A percentile compares a stretch with the other conserved stretches of the same genome.
phyloP scores from a whole-genome alignment of 2,113 vertebrate species.

The Chloebia gouldiae region DNA sequence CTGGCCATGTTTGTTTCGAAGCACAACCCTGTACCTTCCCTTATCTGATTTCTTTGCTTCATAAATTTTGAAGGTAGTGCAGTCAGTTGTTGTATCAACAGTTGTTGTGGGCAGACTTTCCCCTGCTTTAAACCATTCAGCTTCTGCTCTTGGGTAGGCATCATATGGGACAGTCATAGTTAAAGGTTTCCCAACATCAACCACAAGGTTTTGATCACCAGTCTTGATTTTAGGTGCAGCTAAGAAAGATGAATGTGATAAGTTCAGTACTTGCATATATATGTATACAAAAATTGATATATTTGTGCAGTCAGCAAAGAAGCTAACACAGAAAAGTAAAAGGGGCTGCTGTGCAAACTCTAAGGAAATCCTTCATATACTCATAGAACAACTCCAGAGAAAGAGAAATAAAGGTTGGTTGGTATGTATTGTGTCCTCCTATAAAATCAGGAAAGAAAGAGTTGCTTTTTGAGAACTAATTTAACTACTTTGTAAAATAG shows the following conservation, averaged over 20 bases:
- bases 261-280: neutral
- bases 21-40: conserved; percentile 87
- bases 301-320: neutral
- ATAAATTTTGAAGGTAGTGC: conserved; percentile 86
- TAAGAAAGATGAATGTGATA: conserved; percentile 53
- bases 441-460: neutral
- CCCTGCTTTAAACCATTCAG: conserved; percentile 88
- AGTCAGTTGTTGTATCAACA: conserved; percentile 86
- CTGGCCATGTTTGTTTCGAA: conserved; percentile 94
- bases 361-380: neutral
- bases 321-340: neutral
- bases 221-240: conserved; percentile 94
- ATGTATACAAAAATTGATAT: neutral
- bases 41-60: conserved; percentile 87
- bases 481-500: neutral
- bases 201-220: conserved; percentile 91
- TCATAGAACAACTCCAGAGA: neutral
- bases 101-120: conserved; percentile 84
- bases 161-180: conserved; percentile 91
- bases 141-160: conserved; percentile 92
- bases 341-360: neutral
- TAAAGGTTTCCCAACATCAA: conserved; percentile 92
- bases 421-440: neutral
- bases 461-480: neutral
- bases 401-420: neutral